Evolutionary conservation across 1,140 invertebrate species (phyloP), one percentile per base, ranked within the genome.

Genomic region (Pachypeltis micranthus): DNA sequence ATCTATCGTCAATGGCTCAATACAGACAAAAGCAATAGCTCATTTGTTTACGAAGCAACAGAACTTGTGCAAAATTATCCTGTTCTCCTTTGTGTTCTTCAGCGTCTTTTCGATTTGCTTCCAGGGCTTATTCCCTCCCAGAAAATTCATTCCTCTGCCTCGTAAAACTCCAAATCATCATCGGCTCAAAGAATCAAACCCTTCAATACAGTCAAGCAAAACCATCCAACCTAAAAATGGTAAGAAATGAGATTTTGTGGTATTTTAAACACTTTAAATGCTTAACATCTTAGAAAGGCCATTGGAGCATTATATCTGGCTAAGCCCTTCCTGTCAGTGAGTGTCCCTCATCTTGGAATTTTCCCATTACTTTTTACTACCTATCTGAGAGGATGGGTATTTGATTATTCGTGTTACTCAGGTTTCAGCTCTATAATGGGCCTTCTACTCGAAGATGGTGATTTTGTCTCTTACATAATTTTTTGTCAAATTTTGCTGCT

Each of bases 41-140:
- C 7, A 39, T 10, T 39, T 39, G 7, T 39, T 39, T 39, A 7
- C 31, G 16, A 39, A 39, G n/a, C 34, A n/a, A 39, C 7, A 39
- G n/a, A 10, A 10, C 34, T 39, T 39, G 7, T 10, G 7, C 34
- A 63, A 21, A 58, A 56, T 59, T 44, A 39, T 58, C 63, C 55
- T 26, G 31, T 19, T 55, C 61, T 34, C 62, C 1, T 44, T 24
- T 56, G 25, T 21, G 21, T 60, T 65, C 71, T 54, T 56, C 59
- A 26, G 59, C 64, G 67, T 68, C 69, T 70, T 61, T 71, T 69
- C 59, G 64, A 68, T 70, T 67, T 68, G 70, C 69, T 29, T 55
- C 55, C 44, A 24, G 34, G 29, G n/a, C 7, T 16, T 51, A 39
- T 44, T 55, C 19, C 21, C 44, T n/a, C 61, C 4, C 12, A 24